These are phyloP conservation scores for Micromesistius poutassou DNA, from an alignment of 2,797 vertebrate genomes.

Conservation along the genomic window DNA sequence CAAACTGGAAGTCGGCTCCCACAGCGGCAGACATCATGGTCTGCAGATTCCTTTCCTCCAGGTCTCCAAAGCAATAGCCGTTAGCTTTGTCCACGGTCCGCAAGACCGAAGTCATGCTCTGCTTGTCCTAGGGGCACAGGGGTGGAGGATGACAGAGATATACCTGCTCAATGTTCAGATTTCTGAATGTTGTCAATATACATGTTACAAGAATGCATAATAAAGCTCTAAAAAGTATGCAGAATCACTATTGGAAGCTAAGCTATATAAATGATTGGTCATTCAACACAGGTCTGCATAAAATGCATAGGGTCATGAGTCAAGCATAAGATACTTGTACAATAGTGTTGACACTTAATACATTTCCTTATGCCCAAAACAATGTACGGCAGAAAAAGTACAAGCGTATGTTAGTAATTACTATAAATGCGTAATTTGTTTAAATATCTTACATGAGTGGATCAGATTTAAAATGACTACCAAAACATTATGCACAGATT, in stretches of 20 bases:
- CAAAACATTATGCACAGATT: not conserved
- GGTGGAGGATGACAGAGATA: not conserved
- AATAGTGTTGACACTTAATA: not conserved
- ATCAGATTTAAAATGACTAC: not conserved
- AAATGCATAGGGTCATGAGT: too few species aligned
- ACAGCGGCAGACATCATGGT: conserved; percentile 93
- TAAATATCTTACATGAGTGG: not conserved
- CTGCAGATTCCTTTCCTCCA: conserved; percentile 86
- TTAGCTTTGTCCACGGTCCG: conserved; percentile 93
- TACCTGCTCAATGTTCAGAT: not conserved
- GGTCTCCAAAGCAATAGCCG: conserved; percentile 89
- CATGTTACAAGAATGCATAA: not conserved
- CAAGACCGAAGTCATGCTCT: conserved; percentile 86
- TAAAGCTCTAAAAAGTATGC: not conserved
- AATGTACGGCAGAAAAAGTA: not conserved
- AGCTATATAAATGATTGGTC: not conserved
- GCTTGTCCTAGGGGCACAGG: conserved; percentile 80
- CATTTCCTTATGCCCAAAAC: not conserved
- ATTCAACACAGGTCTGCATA: not conserved
- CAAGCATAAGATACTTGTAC: too few species aligned
- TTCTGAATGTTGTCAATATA: not conserved
- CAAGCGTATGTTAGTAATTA: not conserved
- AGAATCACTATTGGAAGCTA: not conserved
- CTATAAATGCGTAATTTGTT: not conserved
- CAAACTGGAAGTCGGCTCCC: conserved; percentile 93